Conservation (phyloP, 2,888 invertebrate genomes). For the Caenorhabditis auriculariae region DNA sequence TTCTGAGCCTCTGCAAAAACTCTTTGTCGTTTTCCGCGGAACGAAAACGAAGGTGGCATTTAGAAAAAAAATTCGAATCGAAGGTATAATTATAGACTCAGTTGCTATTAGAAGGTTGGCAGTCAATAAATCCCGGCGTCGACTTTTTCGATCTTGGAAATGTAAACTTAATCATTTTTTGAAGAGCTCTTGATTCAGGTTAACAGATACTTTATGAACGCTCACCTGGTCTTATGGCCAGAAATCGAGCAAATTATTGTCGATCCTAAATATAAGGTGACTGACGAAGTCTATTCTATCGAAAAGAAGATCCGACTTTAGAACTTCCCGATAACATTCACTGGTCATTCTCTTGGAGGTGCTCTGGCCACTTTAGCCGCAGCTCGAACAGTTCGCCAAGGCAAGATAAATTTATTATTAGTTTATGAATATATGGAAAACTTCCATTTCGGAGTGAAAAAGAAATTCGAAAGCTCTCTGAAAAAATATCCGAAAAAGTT, state of each 20-base stretch:
- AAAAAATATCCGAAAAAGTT: not conserved
- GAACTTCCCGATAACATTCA: slow-evolving; percentile 51
- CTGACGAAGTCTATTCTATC: slow-evolving; percentile 1
- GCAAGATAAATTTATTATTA: slow-evolving; percentile 2
- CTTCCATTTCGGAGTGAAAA: not conserved
- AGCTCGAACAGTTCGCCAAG: slow-evolving; percentile 48
- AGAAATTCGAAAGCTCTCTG: not conserved
- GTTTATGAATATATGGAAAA: not conserved
- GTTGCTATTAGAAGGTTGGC: slow-evolving; percentile 52
- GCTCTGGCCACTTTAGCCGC: slow-evolving; percentile 58
- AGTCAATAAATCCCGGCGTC: slow-evolving; percentile 38
- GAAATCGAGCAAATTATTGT: slow-evolving; percentile 41
- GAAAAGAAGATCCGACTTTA: slow-evolving; percentile 12
- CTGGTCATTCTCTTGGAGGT: slow-evolving; percentile 60
- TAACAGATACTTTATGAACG: slow-evolving; percentile 54
- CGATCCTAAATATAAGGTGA: slow-evolving; percentile 40
- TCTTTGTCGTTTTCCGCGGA: slow-evolving; percentile 52
- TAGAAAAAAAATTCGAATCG: not conserved
- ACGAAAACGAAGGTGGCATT: slow-evolving; percentile 27
- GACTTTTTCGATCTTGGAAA: slow-evolving; percentile 58
- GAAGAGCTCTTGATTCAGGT: slow-evolving; percentile 27
- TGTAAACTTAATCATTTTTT: slow-evolving; percentile 22
- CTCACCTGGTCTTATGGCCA: slow-evolving; percentile 55
- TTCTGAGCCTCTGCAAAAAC: slow-evolving; percentile 32
- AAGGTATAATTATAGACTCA: slow-evolving; percentile 34